Evolutionary conservation across 1,140 invertebrate species (phyloP).

Genomic region (Drosophila bocki): DNA sequence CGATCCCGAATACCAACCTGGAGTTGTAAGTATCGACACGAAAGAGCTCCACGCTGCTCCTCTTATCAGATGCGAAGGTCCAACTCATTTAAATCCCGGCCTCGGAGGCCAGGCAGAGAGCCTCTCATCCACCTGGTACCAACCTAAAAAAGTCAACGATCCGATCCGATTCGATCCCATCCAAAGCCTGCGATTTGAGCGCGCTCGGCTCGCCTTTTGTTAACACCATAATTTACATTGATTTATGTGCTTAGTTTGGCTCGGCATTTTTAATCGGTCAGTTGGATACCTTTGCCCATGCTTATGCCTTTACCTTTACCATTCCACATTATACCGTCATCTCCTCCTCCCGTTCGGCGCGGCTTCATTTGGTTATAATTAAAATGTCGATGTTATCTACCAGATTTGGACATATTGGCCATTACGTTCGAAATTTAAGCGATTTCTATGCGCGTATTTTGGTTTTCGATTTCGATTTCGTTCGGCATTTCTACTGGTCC

Average conservation of each 20-base stretch:
- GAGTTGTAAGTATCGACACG: conserved; percentile 69
- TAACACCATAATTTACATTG: conserved; percentile 84
- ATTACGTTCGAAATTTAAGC: conserved; percentile 82
- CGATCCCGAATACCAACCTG: conserved; percentile 37
- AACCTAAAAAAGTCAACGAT: conserved; percentile 51
- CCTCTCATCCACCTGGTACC: conserved; percentile 15
- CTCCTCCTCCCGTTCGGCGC: conserved; percentile 26
- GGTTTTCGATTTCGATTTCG: conserved; percentile 60
- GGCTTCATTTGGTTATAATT: conserved; percentile 84
- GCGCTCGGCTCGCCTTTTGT: conserved; percentile 76
- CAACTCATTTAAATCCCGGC: conserved; percentile 70
- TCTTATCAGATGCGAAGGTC: conserved; percentile 73
- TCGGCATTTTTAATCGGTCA: conserved; percentile 83
- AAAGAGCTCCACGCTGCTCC: conserved; percentile 33
- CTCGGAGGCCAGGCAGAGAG: conserved; percentile 16
- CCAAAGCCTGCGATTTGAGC: conserved; percentile 57
- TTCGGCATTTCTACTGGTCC: conserved; percentile 29
- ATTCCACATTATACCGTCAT: background rate
- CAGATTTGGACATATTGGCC: conserved; percentile 82
- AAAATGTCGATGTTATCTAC: conserved; percentile 83
- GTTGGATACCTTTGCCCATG: conserved; percentile 18
- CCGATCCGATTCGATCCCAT: conserved; percentile 34
- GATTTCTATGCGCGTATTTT: conserved; percentile 82
- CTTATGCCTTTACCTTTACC: background rate
- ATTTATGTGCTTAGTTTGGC: conserved; percentile 83